Conservation (phyloP, 2,888 invertebrate species). For the Drosophila anomelani region DNA sequence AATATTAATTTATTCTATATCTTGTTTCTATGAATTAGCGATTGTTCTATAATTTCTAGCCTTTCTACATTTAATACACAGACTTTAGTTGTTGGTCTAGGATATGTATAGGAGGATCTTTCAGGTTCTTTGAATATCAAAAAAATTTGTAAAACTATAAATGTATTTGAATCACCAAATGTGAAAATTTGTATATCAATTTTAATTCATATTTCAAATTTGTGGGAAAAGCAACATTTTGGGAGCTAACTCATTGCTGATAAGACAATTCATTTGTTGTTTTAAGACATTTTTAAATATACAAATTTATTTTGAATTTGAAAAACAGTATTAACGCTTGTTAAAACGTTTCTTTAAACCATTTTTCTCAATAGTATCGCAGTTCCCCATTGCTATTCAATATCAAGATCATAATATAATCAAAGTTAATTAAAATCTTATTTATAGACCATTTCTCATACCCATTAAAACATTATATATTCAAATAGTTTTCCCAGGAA, state of each 20-base stretch:
- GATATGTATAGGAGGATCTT: background rate
- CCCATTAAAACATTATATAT: background rate
- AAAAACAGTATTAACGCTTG: no score
- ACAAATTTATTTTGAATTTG: no score
- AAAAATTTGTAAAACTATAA: background rate
- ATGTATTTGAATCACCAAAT: background rate
- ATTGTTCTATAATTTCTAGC: background rate
- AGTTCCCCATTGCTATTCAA: no score
- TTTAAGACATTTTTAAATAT: background rate
- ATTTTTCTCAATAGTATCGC: no score
- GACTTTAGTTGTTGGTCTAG: no score
- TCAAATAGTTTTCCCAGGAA: conserved; percentile 15
- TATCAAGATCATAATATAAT: no score
- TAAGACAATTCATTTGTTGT: background rate
- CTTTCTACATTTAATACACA: no score
- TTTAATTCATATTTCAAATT: background rate
- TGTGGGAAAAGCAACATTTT: background rate
- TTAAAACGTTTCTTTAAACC: no score
- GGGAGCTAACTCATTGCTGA: background rate
- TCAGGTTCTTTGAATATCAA: background rate
- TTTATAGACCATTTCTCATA: background rate
- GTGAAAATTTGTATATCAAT: background rate
- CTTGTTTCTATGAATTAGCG: no score
- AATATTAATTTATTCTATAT: background rate
- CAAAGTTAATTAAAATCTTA: background rate